Percentiles rank a stretch among this genome's conserved stretches.
These are phyloP conservation scores for Actenoides hombroni DNA, from an alignment of 2,113 vertebrate species.

Conservation along the genomic window DNA sequence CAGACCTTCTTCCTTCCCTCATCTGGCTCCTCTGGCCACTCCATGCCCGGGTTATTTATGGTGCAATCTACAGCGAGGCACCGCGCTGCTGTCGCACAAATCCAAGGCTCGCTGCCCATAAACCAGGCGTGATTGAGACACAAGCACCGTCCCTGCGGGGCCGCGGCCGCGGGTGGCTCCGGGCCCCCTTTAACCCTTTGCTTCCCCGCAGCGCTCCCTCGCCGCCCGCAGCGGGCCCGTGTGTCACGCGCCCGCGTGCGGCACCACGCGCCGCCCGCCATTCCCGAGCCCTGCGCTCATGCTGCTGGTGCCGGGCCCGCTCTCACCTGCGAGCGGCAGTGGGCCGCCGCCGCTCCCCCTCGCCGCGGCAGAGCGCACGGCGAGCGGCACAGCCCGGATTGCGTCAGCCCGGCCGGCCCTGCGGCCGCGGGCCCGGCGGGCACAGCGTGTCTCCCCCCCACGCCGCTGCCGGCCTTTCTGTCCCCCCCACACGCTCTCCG, in stretches of 20 bases:
- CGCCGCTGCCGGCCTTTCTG: background rate
- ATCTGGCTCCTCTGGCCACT: constrained; percentile 10
- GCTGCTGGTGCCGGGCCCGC: background rate
- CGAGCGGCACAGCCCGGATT: background rate
- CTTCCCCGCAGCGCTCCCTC: background rate
- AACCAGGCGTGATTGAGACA: constrained; percentile 18
- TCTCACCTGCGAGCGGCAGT: background rate
- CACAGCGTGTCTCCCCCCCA: background rate
- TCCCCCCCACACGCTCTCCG: accelerated
- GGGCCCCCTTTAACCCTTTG: background rate
- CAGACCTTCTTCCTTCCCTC: background rate
- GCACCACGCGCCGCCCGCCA: background rate
- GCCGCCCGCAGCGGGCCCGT: background rate
- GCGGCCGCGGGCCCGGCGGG: background rate
- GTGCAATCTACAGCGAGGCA: constrained; percentile 45
- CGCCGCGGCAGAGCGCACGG: accelerated
- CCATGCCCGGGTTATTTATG: constrained; percentile 37
- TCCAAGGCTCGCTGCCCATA: constrained; percentile 29
- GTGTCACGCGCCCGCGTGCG: background rate
- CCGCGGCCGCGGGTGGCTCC: background rate
- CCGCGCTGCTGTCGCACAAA: constrained; percentile 48
- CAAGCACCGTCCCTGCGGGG: no score
- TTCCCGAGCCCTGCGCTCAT: background rate
- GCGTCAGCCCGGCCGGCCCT: background rate
- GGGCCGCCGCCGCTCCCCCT: background rate